Evolutionary conservation across 2,888 invertebrate species (phyloP), one percentile per base, ranked within the genome.

Genomic region (Drosophila villosipedis): DNA sequence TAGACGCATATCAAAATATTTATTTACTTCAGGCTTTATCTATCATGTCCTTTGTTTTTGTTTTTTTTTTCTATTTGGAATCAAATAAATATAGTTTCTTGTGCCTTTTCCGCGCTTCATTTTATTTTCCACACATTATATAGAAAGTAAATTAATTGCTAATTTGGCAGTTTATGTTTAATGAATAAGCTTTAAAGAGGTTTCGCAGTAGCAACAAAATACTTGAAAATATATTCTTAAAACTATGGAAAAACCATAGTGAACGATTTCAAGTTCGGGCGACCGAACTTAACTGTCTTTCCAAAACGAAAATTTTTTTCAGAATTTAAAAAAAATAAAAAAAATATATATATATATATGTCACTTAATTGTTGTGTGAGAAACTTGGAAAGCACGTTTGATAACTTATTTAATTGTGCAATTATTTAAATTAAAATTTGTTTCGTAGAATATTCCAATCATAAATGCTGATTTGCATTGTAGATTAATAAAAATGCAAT

Each of bases 101-200:
- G 91, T 91, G 91, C 91, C 91, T 91, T 91, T 84, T 81, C 79
- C 77, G 73, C 73, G 69, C 43, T 75, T 76, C 49, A 62, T 73
- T 83, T 78, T 14, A 43, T 54, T 41, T 61, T 59, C 55, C 22
- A 58, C 37, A 12, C 43, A 55, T 37, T 54, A 58, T 33, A 30
- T 68, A 31, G n/a, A 28, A 69, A 52, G 31, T 57, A 53, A 63
- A 64, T 69, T 39, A 43, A 64, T 65, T 64, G 47, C 53, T 55
- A 39, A 67, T 41, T 52, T 65, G 57, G 43, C 63, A 49, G 9
- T 67, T 63, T 67, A 62, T 41, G 58, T 74, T 74, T 53, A 79
- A 76, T 83, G 68, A 73, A 84, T 78, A 82, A 86, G 85, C 84
- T 91, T 90, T 84, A 90, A 83, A 82, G 80, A 91, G 92, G 92